These are phyloP conservation scores for Epinephelus lanceolatus DNA, from an alignment of 2,113 vertebrate genomes.

Conservation along the genomic window DNA sequence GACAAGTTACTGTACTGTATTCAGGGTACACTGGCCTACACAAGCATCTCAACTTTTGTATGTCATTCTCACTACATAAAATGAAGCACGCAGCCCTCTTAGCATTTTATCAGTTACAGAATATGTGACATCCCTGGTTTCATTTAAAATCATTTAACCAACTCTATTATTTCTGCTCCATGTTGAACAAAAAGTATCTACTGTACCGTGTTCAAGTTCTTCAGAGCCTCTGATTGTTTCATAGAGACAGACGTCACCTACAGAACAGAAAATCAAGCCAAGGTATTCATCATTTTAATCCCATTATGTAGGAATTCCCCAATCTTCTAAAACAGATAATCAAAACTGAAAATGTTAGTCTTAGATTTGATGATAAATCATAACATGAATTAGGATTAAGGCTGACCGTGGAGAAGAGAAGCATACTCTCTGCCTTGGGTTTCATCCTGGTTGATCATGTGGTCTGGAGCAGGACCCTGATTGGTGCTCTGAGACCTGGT, in stretches of 20 bases:
- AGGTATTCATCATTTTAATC: too few species aligned
- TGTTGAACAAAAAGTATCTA: background rate
- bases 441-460: slow-evolving; percentile 1
- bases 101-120: background rate
- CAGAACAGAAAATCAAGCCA: background rate
- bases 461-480: background rate
- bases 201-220: background rate
- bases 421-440: background rate
- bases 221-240: background rate
- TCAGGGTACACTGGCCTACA: too few species aligned
- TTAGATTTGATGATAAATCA: background rate
- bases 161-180: too few species aligned
- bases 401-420: background rate
- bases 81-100: background rate
- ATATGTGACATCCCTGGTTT: background rate
- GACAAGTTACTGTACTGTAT: too few species aligned
- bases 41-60: background rate
- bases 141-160: background rate
- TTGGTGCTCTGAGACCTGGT: slow-evolving; percentile 3
- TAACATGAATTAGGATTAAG: background rate
- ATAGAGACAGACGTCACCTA: background rate
- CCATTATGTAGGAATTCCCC: too few species aligned
- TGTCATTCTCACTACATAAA: background rate
- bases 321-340: background rate
- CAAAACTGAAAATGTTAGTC: background rate